Percentiles rank a stretch among this genome's conserved stretches.
phyloP scores from a whole-genome alignment of 2,113 vertebrate species.

The Hypanus sabinus region DNA sequence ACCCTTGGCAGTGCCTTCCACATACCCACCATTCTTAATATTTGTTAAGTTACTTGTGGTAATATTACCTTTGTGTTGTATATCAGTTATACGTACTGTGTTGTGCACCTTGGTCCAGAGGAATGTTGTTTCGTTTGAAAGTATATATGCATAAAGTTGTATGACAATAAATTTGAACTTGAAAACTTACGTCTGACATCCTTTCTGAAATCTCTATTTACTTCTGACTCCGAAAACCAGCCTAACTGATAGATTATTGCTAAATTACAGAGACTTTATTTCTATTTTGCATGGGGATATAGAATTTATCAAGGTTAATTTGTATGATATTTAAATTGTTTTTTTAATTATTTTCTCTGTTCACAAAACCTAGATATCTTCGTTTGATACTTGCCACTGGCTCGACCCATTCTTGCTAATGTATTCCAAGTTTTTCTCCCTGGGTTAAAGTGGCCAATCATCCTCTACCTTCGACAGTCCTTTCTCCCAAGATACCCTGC shows the following conservation, averaged over 20 bases:
- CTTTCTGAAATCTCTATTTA: neutral
- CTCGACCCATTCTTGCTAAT: neutral
- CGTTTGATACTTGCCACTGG: neutral
- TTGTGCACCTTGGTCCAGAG: no score
- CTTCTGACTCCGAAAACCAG: neutral
- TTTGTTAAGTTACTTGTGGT: no score
- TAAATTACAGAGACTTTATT: neutral
- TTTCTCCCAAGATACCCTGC: no score
- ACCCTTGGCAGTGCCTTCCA: no score
- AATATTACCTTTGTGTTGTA: no score
- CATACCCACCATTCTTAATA: no score
- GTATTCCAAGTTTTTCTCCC: neutral
- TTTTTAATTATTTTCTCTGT: neutral
- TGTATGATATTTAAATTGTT: neutral
- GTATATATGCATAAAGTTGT: no score
- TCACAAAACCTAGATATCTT: neutral
- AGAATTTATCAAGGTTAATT: no score
- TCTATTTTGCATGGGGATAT: neutral
- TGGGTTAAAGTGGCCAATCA: neutral
- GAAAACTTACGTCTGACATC: no score
- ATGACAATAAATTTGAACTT: no score
- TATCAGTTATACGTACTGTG: no score
- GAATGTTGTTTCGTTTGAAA: no score
- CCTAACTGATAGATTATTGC: neutral
- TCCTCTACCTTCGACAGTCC: neutral